These are phyloP conservation scores for Melanotaenia maccullochi DNA, from an alignment of 2,797 vertebrate genomes.

Conservation along the genomic window DNA sequence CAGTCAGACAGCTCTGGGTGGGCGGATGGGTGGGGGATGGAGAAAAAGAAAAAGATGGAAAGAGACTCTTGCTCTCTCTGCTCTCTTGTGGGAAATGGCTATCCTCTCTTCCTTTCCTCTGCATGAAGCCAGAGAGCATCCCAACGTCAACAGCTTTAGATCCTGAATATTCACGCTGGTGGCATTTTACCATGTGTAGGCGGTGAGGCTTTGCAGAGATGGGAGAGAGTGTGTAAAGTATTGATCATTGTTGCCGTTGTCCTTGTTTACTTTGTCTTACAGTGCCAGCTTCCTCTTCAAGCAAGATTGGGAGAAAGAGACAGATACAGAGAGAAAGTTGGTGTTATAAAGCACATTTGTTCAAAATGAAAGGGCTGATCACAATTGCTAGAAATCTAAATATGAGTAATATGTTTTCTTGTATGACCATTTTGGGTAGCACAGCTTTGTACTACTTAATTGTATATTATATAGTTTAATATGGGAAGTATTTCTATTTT, in stretches of 20 bases:
- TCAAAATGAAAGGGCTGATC: constrained; percentile 26
- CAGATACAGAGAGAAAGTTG: constrained; percentile 25
- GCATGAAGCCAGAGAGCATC: constrained; percentile 67
- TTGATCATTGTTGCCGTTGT: constrained; percentile 71
- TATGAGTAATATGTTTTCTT: constrained; percentile 23
- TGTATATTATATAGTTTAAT: neutral
- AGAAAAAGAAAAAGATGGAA: constrained; percentile 13
- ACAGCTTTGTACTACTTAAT: neutral
- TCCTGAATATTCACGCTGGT: constrained; percentile 77
- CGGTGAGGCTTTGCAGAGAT: constrained; percentile 65
- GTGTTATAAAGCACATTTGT: constrained; percentile 15
- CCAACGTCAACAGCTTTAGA: constrained; percentile 73
- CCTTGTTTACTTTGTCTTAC: constrained; percentile 68
- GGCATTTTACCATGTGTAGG: constrained; percentile 77
- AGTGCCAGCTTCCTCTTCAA: constrained; percentile 43
- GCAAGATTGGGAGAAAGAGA: constrained; percentile 42
- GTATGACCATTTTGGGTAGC: neutral
- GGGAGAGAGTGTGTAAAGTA: constrained; percentile 68
- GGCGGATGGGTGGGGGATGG: constrained; percentile 57
- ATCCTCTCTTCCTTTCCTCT: constrained; percentile 61
- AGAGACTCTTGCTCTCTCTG: constrained; percentile 33
- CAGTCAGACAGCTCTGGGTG: constrained; percentile 69
- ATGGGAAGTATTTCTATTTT: neutral
- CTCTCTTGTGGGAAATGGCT: constrained; percentile 59
- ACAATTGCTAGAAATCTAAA: constrained; percentile 30